Percentiles rank a stretch among this genome's conserved stretches.
Conservation (phyloP, 2,113 vertebrate genomes). For the Pogonocichla stellata region DNA sequence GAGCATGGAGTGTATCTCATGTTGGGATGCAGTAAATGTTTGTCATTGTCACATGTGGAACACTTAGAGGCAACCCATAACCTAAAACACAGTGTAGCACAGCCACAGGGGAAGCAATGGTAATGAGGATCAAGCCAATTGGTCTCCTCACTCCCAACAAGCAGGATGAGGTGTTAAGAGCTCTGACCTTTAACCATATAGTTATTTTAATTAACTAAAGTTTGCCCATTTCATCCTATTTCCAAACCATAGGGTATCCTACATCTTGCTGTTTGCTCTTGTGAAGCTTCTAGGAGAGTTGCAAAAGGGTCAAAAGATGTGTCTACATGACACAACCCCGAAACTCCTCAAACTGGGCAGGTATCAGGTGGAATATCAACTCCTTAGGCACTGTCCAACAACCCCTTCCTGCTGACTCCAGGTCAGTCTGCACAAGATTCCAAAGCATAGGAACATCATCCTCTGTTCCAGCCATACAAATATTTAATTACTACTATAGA, state of each 20-base stretch:
- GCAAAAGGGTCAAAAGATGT: accelerated
- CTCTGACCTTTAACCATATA: background rate
- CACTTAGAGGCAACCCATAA: background rate
- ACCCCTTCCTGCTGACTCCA: background rate
- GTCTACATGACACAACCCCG: background rate
- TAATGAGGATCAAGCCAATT: background rate
- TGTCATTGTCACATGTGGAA: background rate
- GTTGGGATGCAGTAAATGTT: background rate
- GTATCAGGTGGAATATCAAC: background rate
- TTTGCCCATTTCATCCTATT: background rate
- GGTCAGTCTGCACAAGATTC: background rate
- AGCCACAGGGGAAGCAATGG: background rate
- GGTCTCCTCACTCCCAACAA: background rate
- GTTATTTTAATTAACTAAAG: background rate
- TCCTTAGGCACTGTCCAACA: background rate
- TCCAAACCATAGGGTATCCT: background rate
- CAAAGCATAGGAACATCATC: accelerated
- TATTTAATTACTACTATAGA: background rate
- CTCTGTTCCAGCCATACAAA: background rate
- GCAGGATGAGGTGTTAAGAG: background rate
- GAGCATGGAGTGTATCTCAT: background rate
- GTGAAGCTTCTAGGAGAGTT: background rate
- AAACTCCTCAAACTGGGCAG: background rate
- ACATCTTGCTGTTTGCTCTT: background rate
- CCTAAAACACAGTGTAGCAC: background rate